Percentiles rank a stretch among this genome's conserved stretches.
Evolutionary conservation across 1,140 invertebrate species (phyloP).

Genomic region (Bombus waltoni): DNA sequence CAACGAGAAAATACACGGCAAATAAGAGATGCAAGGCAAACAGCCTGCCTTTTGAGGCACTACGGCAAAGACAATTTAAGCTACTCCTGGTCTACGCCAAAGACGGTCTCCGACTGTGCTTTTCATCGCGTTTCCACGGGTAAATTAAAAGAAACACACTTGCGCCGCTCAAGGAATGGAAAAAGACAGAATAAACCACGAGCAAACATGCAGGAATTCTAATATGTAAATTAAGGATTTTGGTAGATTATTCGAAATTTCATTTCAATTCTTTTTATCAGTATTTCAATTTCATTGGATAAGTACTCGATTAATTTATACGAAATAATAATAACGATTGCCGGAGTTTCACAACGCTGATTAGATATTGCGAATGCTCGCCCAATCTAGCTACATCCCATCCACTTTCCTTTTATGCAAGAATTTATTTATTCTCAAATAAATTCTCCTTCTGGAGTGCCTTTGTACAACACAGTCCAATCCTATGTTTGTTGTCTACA

Average conservation of each 20-base stretch:
- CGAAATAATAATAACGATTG: too few species aligned
- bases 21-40: constrained; percentile 31
- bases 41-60: constrained; percentile 12
- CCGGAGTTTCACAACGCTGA: too few species aligned
- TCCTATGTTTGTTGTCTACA: neutral
- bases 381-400: too few species aligned
- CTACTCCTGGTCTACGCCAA: constrained; percentile 20
- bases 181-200: too few species aligned
- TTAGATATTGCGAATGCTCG: too few species aligned
- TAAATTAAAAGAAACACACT: constrained; percentile 36
- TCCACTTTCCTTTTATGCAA: too few species aligned
- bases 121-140: neutral
- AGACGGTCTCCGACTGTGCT: neutral
- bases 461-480: neutral
- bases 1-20: constrained; percentile 15
- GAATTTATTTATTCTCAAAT: neutral
- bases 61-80: constrained; percentile 28
- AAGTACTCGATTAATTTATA: too few species aligned
- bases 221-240: neutral
- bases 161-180: neutral
- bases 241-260: neutral
- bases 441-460: neutral
- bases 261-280: too few species aligned
- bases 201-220: neutral
- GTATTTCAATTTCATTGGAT: too few species aligned